Evolutionary conservation across 2,113 vertebrate species (phyloP), one percentile per base, ranked within the genome.

Genomic region (Phalacrocorax aristotelis): DNA sequence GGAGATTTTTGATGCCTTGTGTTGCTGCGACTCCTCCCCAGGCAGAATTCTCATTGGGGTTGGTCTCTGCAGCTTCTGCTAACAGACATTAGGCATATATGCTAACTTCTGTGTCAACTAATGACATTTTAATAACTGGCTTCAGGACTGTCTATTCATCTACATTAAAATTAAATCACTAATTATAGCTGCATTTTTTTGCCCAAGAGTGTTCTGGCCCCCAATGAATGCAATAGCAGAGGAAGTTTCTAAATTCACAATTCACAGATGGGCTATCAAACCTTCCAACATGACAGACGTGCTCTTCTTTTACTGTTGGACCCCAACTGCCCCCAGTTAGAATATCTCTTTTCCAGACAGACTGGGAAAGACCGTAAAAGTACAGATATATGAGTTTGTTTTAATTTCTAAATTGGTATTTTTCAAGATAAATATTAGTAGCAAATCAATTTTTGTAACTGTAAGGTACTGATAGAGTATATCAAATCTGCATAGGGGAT

Each of bases 101-200:
- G 70, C 77, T 95, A 92, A 96, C 77, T 97, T 95, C 89, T 89
- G 54, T 92, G 91, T 94, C 94, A 95, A 79, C 58, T 94, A 93
- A 97, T 87, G 93, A 94, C 93, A 95, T 95, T 94, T 95, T 96
- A 97, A 96, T 97, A 96, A 93, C 94, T 94, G 91, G 96, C 84
- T 97, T 92, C 94, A 74, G 89, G 87, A 96, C 77, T 96, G 89
- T 94, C 95, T 97, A 94, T 95, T 97, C 96, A 96, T 94, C 89
- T 95, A 66, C 89, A 87, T 94, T 87, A 93, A 95, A 97, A 97
- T 96, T 89, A 96, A 96, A 92, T 89, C 91, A 87, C 77, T 96
- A 96, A 97, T 97, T 95, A 96, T 91, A 95, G 83, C 86, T 60
- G 74, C 34, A 78, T 80, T 87, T 94, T 95, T 95, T 95, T 96